phyloP scores from a whole-genome alignment of 2,888 invertebrate genomes.

The Volucella inflata region DNA sequence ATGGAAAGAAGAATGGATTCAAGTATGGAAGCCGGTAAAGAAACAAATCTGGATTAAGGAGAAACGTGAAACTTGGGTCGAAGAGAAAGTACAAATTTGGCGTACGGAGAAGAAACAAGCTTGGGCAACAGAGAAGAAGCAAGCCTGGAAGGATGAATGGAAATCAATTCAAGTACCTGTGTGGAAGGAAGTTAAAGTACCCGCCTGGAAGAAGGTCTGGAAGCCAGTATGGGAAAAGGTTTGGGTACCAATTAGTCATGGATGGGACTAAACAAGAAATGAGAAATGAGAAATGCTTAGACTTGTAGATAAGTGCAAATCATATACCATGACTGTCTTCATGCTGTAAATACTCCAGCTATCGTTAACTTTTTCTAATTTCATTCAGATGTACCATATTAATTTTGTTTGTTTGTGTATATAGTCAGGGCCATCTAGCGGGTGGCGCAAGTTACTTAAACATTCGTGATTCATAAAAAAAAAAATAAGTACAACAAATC shows the following conservation, averaged over 20 bases:
- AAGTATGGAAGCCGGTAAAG: slow-evolving; percentile 91
- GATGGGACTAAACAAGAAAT: slow-evolving; percentile 81
- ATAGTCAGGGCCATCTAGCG: slow-evolving; percentile 69
- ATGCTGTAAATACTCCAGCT: slow-evolving; percentile 72
- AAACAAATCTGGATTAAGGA: slow-evolving; percentile 92
- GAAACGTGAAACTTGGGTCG: slow-evolving; percentile 90
- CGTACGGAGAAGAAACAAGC: slow-evolving; percentile 86
- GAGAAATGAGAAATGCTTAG: background rate
- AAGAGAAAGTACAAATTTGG: slow-evolving; percentile 88
- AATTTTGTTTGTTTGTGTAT: slow-evolving; percentile 38
- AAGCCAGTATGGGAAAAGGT: slow-evolving; percentile 93
- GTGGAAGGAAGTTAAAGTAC: slow-evolving; percentile 88
- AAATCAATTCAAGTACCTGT: slow-evolving; percentile 90
- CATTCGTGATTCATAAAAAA: slow-evolving; percentile 13
- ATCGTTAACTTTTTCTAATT: slow-evolving; percentile 18
- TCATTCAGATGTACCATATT: slow-evolving; percentile 55
- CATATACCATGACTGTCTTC: slow-evolving; percentile 69
- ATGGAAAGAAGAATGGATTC: slow-evolving; percentile 86
- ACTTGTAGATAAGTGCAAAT: slow-evolving; percentile 66
- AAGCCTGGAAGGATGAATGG: slow-evolving; percentile 88
- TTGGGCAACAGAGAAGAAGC: slow-evolving; percentile 88
- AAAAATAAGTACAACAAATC: slow-evolving; percentile 9
- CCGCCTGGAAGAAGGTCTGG: slow-evolving; percentile 92
- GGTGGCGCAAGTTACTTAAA: slow-evolving; percentile 38
- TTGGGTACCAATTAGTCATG: slow-evolving; percentile 88